A percentile compares a stretch with the other conserved stretches of the same genome.
These are phyloP conservation scores for Gonioctena quinquepunctata DNA, from an alignment of 1,140 invertebrate species.

Conservation along the genomic window DNA sequence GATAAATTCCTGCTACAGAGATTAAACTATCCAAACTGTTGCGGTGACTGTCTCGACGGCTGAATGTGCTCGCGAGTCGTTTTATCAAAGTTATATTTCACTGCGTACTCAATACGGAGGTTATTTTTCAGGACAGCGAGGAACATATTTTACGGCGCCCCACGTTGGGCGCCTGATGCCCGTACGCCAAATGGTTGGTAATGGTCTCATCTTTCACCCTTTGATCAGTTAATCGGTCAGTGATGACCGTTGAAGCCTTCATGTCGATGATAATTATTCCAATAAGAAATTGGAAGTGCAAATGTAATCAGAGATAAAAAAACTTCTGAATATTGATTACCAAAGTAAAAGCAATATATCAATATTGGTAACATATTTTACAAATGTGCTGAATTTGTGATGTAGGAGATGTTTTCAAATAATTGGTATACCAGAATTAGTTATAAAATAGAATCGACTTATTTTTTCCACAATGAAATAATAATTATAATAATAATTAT, in stretches of 20 bases:
- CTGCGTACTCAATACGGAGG: constrained; percentile 8
- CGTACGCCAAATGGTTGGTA: neutral
- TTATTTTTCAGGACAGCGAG: constrained; percentile 4
- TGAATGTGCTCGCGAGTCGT: constrained; percentile 14
- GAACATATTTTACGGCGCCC: neutral
- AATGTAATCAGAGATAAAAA: too few relatives aligned
- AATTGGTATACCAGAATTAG: too few relatives aligned
- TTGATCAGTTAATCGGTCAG: neutral
- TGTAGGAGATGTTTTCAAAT: too few relatives aligned
- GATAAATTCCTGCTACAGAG: constrained; percentile 15
- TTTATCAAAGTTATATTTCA: constrained; percentile 21
- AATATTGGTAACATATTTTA: too few relatives aligned
- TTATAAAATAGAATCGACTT: too few relatives aligned
- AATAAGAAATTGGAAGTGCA: too few relatives aligned
- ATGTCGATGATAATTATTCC: too few relatives aligned
- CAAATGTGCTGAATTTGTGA: too few relatives aligned
- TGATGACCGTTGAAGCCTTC: neutral
- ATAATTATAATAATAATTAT: too few relatives aligned
- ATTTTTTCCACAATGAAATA: too few relatives aligned
- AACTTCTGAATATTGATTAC: too few relatives aligned
- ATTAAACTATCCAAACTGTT: constrained; percentile 22
- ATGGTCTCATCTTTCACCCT: constrained; percentile 2
- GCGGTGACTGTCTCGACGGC: constrained; percentile 12
- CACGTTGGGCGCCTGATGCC: neutral
- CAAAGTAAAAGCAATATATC: too few relatives aligned